phyloP scores from a whole-genome alignment of 2,797 vertebrate species.

The Sebastes taczanowskii region DNA sequence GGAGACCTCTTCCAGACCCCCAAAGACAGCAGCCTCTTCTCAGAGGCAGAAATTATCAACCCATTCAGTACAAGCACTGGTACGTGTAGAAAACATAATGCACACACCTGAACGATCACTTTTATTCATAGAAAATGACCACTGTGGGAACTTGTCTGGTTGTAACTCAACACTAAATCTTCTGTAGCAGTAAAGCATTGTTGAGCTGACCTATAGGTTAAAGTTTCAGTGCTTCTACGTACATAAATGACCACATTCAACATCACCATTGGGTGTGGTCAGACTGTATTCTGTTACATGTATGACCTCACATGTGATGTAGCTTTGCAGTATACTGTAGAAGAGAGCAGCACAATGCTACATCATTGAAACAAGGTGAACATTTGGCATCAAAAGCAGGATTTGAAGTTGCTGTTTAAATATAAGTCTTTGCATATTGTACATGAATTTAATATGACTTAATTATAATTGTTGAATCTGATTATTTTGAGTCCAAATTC shows the following conservation, averaged over 20 bases:
- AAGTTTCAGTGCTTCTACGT: neutral
- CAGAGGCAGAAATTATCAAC: slow-evolving; percentile 79
- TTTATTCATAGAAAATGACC: neutral
- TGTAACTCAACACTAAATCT: neutral
- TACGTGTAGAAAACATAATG: slow-evolving; percentile 32
- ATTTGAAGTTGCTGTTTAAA: neutral
- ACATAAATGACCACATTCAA: neutral
- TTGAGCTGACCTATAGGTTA: neutral
- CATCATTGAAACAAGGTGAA: neutral
- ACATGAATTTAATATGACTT: neutral
- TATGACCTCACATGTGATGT: neutral
- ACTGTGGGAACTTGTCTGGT: slow-evolving; percentile 3
- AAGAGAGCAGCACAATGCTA: neutral
- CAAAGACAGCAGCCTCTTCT: slow-evolving; percentile 81
- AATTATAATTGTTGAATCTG: neutral
- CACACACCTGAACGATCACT: neutral
- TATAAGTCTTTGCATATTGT: neutral
- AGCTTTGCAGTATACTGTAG: neutral
- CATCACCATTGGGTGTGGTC: neutral
- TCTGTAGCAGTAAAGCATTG: neutral
- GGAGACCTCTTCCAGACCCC: slow-evolving; percentile 79
- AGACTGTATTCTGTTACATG: slow-evolving; percentile 8
- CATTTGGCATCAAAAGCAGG: neutral
- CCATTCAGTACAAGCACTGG: slow-evolving; percentile 83
- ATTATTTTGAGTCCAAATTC: neutral